Conservation (phyloP, 2,888 invertebrate species). For the Phengaris alcon region DNA sequence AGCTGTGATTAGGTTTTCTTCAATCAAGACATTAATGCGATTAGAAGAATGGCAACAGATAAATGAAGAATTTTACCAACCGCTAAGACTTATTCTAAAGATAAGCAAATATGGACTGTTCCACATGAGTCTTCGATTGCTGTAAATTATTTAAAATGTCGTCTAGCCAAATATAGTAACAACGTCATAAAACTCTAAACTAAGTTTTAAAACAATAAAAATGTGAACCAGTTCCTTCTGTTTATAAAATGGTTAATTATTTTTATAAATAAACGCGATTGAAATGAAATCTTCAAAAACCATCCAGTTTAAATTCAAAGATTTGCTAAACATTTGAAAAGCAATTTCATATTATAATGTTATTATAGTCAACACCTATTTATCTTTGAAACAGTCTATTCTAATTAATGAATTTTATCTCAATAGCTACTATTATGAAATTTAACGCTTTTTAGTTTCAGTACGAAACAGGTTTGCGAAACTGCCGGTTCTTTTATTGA, state of each 20-base stretch:
- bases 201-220: neutral
- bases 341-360: too few relatives aligned
- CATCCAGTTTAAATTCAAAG: too few relatives aligned
- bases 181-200: neutral
- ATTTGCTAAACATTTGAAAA: too few relatives aligned
- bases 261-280: too few relatives aligned
- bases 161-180: constrained; percentile 1
- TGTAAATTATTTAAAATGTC: neutral
- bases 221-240: neutral
- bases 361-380: neutral
- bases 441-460: constrained; percentile 6
- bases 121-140: neutral
- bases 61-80: too few relatives aligned
- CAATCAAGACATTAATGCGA: too few relatives aligned
- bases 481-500: constrained; percentile 16
- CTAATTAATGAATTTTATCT: neutral
- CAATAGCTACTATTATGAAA: neutral
- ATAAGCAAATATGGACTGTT: neutral
- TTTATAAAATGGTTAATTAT: neutral
- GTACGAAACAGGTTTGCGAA: constrained; percentile 4
- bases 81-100: neutral
- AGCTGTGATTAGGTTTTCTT: too few relatives aligned
- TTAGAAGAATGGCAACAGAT: too few relatives aligned
- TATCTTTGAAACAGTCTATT: neutral
- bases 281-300: too few relatives aligned